Conservation (phyloP, 2,888 invertebrate genomes). For the Nomada fabriciana region DNA sequence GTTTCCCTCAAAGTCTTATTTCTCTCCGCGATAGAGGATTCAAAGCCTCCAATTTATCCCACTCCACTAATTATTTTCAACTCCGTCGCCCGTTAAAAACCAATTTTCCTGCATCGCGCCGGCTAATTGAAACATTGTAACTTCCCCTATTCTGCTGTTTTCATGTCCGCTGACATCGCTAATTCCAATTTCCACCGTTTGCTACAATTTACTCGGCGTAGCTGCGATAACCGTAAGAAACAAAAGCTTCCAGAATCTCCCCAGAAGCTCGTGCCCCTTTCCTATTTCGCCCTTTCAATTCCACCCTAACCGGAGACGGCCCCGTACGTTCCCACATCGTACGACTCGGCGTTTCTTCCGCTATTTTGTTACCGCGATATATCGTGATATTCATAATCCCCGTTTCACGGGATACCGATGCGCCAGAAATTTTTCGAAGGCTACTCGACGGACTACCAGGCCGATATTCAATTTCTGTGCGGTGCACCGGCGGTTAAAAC, state of each 20-base stretch:
- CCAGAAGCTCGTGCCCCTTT: background rate
- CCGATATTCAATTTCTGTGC: constrained; percentile 61
- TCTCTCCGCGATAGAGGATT: background rate
- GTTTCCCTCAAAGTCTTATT: background rate
- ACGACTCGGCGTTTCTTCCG: constrained; percentile 15
- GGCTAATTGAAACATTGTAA: constrained; percentile 46
- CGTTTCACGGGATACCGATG: background rate
- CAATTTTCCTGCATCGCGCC: constrained; percentile 28
- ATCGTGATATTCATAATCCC: constrained; percentile 38
- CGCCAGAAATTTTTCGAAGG: constrained; percentile 19
- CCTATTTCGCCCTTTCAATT: constrained; percentile 11
- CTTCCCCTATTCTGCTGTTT: constrained; percentile 24
- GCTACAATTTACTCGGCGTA: constrained; percentile 31
- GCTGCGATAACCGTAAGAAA: constrained; percentile 39
- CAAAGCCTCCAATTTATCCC: background rate
- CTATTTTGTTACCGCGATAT: constrained; percentile 12
- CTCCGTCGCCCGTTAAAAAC: constrained; percentile 54
- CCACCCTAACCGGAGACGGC: background rate
- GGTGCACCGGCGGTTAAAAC: constrained; percentile 29
- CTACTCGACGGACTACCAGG: constrained; percentile 16
- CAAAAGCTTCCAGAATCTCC: background rate
- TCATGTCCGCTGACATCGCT: constrained; percentile 36
- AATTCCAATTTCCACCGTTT: constrained; percentile 43
- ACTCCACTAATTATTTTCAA: constrained; percentile 58
- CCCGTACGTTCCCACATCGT: background rate